Evolutionary conservation across 2,888 invertebrate genomes (phyloP), one percentile per base, ranked within the genome.

Genomic region (Anorthoa munda): DNA sequence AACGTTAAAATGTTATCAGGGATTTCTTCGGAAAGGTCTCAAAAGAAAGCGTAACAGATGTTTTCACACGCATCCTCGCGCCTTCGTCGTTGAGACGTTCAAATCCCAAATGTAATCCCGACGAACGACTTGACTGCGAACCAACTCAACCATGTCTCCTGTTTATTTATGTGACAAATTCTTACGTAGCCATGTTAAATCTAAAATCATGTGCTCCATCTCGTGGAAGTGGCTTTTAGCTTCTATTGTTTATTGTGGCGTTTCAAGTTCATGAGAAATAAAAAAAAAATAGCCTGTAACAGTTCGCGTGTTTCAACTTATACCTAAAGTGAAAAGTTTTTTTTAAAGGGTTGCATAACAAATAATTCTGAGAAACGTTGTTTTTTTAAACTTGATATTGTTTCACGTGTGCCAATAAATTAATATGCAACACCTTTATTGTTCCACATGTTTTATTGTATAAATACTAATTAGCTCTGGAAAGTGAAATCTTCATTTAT

Each of bases 161-260:
- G 95, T 95, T 96, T 95, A 96, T 95, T 95, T 95, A 95, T 94
- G 95, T 94, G 95, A 95, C 95, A 95, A 95, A 95, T 95, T 95
- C 94, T 92, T 92, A 92, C 94, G 90, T 91, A 94, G 93, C 91
- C 92, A 88, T 90, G 90, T 92, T 93, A 93, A 93, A 94, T 92
- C 92, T 88, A 87, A 93, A 93, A 92, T 93, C 93, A 92, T 91
- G 91, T 91, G 90, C 89, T 93, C 89, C 90, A 89, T 91, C 89
- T 90, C 87, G 83, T 85, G 86, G 86, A 90, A 90, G 87, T 86
- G 86, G 88, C 82, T 91, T 90, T 89, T 68, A 59, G 56, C 53
- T 63, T 13, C 23, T 23, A 23, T 21, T 63, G 39, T 26, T 51
- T 66, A 67, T 55, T 72, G 26, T 67, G 50, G 56, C 58, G 48